phyloP scores from a whole-genome alignment of 2,888 invertebrate genomes.

The Meiosimyza decipiens region DNA sequence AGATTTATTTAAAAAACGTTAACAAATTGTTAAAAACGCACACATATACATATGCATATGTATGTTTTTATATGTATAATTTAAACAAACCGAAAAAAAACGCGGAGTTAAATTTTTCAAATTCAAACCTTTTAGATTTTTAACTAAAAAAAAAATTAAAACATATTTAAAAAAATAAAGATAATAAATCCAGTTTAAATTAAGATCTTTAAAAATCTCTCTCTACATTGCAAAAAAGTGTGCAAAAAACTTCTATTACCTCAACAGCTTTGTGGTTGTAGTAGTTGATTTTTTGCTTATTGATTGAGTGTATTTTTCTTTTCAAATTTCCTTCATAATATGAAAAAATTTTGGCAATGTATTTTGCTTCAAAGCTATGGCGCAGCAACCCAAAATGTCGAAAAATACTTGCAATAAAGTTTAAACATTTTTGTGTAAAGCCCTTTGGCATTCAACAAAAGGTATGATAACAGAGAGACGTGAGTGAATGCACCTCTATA shows the following conservation, averaged over 20 bases:
- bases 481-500: too few species aligned
- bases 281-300: conserved; percentile 14
- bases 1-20: conserved; percentile 29
- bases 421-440: too few species aligned
- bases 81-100: not conserved
- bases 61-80: not conserved
- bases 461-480: too few species aligned
- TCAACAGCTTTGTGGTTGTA: conserved; percentile 28
- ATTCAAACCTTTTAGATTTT: not conserved
- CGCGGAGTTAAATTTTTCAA: conserved; percentile 12
- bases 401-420: too few species aligned
- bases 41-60: conserved; percentile 15
- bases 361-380: too few species aligned
- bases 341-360: too few species aligned
- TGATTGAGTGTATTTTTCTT: not conserved
- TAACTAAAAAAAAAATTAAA: not conserved
- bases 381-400: too few species aligned
- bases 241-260: conserved; percentile 62
- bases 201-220: conserved; percentile 7
- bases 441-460: too few species aligned
- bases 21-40: conserved; percentile 28
- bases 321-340: not conserved
- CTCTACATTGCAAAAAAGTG: conserved; percentile 40
- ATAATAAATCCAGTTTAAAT: not conserved
- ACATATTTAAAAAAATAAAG: not conserved